Evolutionary conservation across 2,888 invertebrate species (phyloP), one percentile per base, ranked within the genome.

Genomic region (Sicus ferrugineus): DNA sequence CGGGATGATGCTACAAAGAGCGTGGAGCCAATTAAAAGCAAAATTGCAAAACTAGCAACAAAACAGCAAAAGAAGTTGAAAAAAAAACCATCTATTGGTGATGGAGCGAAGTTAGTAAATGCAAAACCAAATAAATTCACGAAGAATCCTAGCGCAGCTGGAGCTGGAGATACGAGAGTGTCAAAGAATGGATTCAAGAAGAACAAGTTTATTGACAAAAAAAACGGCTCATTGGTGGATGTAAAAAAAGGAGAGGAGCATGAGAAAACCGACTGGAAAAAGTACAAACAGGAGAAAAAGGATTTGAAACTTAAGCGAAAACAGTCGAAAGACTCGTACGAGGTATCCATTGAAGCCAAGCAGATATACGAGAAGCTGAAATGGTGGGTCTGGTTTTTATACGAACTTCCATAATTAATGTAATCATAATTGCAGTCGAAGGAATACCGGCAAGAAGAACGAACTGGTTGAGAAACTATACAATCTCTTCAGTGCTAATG

Each of bases 251-350:
- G 34, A 19, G 67, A 48, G 26, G 70, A 70, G 79, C 2, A 85
- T 79, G 79, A 92, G 84, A 88, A 89, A 68, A 89, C 89, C 0
- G 89, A 91, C 79, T 94, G 94, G 93, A 86, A 88, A 14, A 90
- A 91, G 80, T 89, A 91, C 82, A 94, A 92, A 78, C 89, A 92
- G 77, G 89, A 93, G 71, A 92, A 91, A 78, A 93, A 93, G 77
- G 89, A 91, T 73, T 83, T 93, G 1, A 89, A 89, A 72, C 78
- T 89, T 23, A 88, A 88, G 62, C 88, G 92, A 63, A 91, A 90
- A 80, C 89, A 90, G 30, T 86, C 83, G 19, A 86, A 87, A 26
- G 80, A 84, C 38, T 81, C 87, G 1, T 90, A 88, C 73, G 88
- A 89, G 71, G 79, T 88, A 4, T 85, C 88, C 1, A 78, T 86